phyloP scores from a whole-genome alignment of 2,113 vertebrate species.

The Anseranas semipalmata region DNA sequence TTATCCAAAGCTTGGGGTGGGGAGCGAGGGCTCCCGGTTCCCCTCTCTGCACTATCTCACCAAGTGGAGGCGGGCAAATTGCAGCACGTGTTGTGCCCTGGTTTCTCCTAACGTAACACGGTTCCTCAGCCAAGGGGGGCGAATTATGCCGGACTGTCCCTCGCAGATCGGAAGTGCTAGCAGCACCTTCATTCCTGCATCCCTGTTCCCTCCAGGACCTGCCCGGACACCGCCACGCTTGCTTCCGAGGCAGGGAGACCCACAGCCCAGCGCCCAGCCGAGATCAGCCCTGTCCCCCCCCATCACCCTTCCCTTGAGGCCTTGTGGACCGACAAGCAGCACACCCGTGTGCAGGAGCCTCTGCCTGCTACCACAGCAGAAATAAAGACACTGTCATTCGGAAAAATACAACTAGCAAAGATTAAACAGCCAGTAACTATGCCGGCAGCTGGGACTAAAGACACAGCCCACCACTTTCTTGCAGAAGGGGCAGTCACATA shows the following conservation, averaged over 20 bases:
- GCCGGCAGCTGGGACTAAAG: neutral
- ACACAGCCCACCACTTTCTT: neutral
- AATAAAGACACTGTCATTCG: neutral
- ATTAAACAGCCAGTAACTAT: neutral
- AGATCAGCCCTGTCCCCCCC: neutral
- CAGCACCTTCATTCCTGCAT: neutral
- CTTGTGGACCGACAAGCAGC: rapidly evolving
- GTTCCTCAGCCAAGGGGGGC: neutral
- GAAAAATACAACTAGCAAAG: neutral
- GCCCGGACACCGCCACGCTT: too few species aligned
- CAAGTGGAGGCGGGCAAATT: neutral
- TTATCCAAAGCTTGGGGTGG: neutral
- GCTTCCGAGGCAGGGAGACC: neutral
- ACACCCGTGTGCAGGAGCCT: rapidly evolving
- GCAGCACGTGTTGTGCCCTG: neutral
- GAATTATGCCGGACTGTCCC: neutral
- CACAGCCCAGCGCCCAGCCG: neutral
- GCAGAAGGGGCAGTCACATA: neutral
- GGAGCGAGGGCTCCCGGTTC: neutral
- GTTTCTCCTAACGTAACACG: neutral
- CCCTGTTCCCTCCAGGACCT: neutral
- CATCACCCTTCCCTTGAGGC: neutral
- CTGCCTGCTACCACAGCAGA: rapidly evolving
- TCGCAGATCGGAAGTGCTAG: neutral
- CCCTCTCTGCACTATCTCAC: neutral